Base-by-base conservation (phyloP, 2,113 vertebrate genomes). In the Dipodomys ordii region DNA sequence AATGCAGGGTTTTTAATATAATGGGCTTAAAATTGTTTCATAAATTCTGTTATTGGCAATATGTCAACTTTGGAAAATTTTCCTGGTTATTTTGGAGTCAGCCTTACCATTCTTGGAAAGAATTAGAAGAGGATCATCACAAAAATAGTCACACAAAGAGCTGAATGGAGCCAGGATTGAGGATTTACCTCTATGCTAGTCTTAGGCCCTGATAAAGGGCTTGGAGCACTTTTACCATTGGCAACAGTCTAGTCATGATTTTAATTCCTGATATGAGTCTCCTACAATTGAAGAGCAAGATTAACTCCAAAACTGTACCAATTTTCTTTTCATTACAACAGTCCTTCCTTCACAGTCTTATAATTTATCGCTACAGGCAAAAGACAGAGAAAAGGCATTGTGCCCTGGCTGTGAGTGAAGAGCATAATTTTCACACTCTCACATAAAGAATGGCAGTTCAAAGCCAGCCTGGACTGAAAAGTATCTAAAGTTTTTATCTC, bases 91-190 rank as follows among this genome's bases (percentile, higher is more conserved):
- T 92, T 76, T 92, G 79, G 73, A 94, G 81, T 94, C 65, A 86
- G 85, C 12, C 91, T 96, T 94, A 82, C 87, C 83, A 80, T 93
- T 94, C 86, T 97, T 95, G 78, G 95, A 94, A 96, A 97, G 88
- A 92, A 95, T 73, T 82, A 85, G 76, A 83, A 94, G 46, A 88
- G 92, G 91, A 89, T 53, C 76, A 68, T 74, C 92, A 92, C 67
- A 93, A 95, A 97, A 96, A 96, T 94, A 91, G 84, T 22, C 80
- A 69, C 35, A 35, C 65, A 72, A 88, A 94, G 71, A 44, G 62
- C n/a, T 78, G 57, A 69, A 87, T 88, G 68, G 68, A 90, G 13
- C 83, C 35, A 12, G 0, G 32, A 87, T 78, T 27, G 64, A 74
- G 76, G 83, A 60, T 68, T 85, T 77, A 46, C 57, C 64, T 92